Evolutionary conservation across 2,797 vertebrate genomes (phyloP), one percentile per base, ranked within the genome.

Genomic region (Tinamus major): DNA sequence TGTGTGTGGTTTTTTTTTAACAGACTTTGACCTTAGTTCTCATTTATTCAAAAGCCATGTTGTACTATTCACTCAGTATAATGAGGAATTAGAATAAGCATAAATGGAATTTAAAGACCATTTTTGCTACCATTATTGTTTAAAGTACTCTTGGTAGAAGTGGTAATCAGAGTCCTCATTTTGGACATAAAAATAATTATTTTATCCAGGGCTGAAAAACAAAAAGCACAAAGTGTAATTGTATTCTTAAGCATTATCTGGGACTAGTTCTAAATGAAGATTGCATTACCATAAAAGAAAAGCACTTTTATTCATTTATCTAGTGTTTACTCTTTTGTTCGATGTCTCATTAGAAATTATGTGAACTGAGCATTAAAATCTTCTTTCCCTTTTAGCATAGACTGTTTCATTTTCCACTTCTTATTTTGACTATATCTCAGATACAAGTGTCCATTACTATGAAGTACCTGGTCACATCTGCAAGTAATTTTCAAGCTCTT

Each of bases 401-500:
- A 13, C 18, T 67, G 4, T 79, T 95, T 89, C 48, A 51, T 70
- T 69, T 82, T 19, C 9, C 21, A 37, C 5, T 74, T 7, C 79
- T 85, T 70, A 21, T 85, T 86, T 77, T 82, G 48, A 61, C 51
- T 77, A 5, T 81, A 41, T 70, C 51, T 79, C 39, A 77, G 64
- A 31, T 79, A 64, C 9, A 72, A 76, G 18, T 74, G 35, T 87
- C 59, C 56, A 68, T 93, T 89, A 68, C 56, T 27, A 29, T 90
- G 79, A 84, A 77, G 84, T 79, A 85, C n/a, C 56, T 87, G 39
- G 20, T 13, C 56, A 71, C 39, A 77, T 64, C 64, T 79, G 48
- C 35, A 77, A 77, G n/a, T 87, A 23, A 53, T 90, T 92, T 88
- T 74, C 42, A 76, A 79, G 79, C 51, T 82, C 90, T 89, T 82